Evolutionary conservation across 2,797 vertebrate genomes (phyloP).

Genomic region (Pachyuromys duprasi): DNA sequence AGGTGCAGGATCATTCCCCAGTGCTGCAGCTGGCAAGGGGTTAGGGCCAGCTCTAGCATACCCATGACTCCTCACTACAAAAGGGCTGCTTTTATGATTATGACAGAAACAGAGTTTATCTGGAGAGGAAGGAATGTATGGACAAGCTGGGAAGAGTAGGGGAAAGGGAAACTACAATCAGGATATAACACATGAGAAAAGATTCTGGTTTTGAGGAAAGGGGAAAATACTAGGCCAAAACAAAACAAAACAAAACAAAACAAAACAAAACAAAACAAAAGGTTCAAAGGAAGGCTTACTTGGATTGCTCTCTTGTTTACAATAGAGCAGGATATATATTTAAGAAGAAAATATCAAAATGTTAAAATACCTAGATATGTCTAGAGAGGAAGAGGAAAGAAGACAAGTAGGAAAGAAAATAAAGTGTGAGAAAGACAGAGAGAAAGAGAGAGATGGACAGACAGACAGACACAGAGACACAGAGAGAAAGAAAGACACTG

Average conservation of each 20-base stretch:
- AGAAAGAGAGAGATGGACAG: background rate
- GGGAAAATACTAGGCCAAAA: background rate
- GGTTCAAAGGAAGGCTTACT: background rate
- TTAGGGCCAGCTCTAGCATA: rapidly evolving
- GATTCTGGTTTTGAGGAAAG: background rate
- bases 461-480: too few species aligned
- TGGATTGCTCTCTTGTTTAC: background rate
- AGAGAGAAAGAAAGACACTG: too few species aligned
- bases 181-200: background rate
- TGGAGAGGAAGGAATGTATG: rapidly evolving
- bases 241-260: too few species aligned
- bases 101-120: background rate
- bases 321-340: background rate
- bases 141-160: too few species aligned
- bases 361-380: background rate
- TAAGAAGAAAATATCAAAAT: background rate
- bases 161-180: background rate
- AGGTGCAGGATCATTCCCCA: background rate
- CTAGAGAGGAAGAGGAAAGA: background rate
- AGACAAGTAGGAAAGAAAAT: background rate
- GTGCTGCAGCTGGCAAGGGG: background rate
- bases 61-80: background rate
- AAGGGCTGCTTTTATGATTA: background rate
- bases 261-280: too few species aligned
- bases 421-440: background rate